A percentile compares a stretch with the other conserved stretches of the same genome.
These are phyloP conservation scores for Pristionchus exspectatus DNA, from an alignment of 2,888 invertebrate species.

Conservation along the genomic window DNA sequence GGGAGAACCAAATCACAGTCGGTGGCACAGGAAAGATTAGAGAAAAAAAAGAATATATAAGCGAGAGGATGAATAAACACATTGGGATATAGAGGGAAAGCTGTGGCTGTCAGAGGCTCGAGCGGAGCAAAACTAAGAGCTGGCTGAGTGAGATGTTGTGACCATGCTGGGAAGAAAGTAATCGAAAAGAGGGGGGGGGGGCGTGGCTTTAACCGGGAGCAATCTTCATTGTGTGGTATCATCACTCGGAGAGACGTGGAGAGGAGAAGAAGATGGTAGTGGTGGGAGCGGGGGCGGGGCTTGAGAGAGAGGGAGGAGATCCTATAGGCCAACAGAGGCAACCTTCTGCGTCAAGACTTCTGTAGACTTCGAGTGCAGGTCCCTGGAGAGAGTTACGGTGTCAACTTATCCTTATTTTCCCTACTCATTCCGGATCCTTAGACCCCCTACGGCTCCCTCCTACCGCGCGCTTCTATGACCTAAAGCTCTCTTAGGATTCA, in stretches of 20 bases:
- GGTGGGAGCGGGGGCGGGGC: neutral
- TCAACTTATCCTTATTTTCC: neutral
- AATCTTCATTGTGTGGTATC: neutral
- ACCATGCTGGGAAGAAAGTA: neutral
- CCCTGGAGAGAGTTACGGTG: slow-evolving; percentile 16
- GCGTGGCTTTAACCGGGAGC: slow-evolving; percentile 26
- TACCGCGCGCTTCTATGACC: neutral
- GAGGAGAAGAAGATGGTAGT: neutral
- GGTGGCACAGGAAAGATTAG: neutral
- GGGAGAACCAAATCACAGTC: slow-evolving; percentile 6
- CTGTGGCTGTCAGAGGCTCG: neutral
- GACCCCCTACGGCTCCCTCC: neutral
- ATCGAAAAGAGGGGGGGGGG: neutral
- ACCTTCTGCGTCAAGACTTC: slow-evolving; percentile 49
- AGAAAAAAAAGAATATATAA: neutral
- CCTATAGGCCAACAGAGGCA: slow-evolving; percentile 3
- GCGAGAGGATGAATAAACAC: neutral
- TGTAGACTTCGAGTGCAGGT: neutral
- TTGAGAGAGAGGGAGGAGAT: neutral
- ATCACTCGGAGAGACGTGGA: neutral
- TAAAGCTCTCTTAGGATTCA: neutral
- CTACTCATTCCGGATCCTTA: neutral
- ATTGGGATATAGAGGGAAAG: neutral
- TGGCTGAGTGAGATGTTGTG: neutral
- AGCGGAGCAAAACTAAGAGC: neutral